These are phyloP conservation scores for Creontiades dilutus DNA, from an alignment of 2,888 invertebrate genomes.

Conservation along the genomic window DNA sequence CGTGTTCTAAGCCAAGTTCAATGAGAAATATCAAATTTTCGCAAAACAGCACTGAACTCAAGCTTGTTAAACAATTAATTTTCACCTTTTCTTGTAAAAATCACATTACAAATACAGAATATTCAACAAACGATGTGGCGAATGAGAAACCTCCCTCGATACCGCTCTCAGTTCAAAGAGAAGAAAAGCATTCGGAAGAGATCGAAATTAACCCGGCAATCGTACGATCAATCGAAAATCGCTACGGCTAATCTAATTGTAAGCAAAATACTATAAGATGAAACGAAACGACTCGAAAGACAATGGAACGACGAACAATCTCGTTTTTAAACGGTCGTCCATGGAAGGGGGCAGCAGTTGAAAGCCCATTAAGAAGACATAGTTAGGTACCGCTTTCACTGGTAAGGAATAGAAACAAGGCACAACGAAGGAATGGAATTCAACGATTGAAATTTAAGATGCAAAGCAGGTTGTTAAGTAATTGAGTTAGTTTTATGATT, in stretches of 20 bases:
- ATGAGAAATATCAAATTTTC: no score
- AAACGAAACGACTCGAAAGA: slow-evolving; percentile 1
- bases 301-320: slow-evolving; percentile 27
- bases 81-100: no score
- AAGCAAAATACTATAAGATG: slow-evolving; percentile 5
- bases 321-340: slow-evolving; percentile 6
- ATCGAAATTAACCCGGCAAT: neutral
- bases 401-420: neutral
- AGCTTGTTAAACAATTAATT: no score
- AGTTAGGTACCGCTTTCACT: neutral
- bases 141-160: neutral
- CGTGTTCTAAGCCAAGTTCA: no score
- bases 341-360: neutral
- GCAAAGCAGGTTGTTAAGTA: no score
- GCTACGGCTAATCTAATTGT: slow-evolving; percentile 1
- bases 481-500: no score
- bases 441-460: neutral
- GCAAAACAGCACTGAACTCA: no score
- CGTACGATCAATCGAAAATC: neutral
- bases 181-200: neutral
- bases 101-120: no score
- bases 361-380: slow-evolving; percentile 9
- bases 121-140: no score
- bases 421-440: neutral
- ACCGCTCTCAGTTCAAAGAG: neutral